Base-by-base conservation (phyloP, 2,113 vertebrate species). In the Hippopotamus amphibius region DNA sequence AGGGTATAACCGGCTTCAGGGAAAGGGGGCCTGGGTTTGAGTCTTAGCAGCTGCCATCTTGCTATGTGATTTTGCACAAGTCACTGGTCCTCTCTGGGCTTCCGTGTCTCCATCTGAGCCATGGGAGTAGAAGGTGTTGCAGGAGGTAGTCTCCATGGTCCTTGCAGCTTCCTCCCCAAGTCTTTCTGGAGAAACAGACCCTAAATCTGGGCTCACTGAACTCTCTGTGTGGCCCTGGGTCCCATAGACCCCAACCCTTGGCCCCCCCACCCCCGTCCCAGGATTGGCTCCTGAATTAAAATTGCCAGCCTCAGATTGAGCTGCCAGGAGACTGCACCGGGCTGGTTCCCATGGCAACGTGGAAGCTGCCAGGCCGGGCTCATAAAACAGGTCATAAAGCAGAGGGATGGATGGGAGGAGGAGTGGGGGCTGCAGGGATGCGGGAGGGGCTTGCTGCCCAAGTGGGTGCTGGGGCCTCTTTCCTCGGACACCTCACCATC, bases 381-480 rank as follows among this genome's bases (percentile, higher is more conserved):
- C 97, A 97, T 97, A 97, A 97, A 98, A 95, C 97, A 97, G 97
- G 96, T 98, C 97, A 97, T 98, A 97, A 97, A 97, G 92, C 95
- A 87, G 89, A 94, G 83, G 46, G 83, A 53, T 48, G 46, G 83
- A 53, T 48, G 50, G 92, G 81, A 87, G 83, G 76, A 19, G 80
- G 65, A 90, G 69, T 1, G 4, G 22, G 30, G 61, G 59, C 79
- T 86, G 92, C 57, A 10, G 63, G 89, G 81, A 53, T 21, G 33
- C 59, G 33, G 68, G 46, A 50, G 68, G 79, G 48, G 72, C n/a
- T 30, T 12, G n/a, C 87, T 46, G 59, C 82, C 41, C 15, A 4
- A 12, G 65, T 14, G 26, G n/a, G 17, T 30, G 68, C 68, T 53
- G 66, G 65, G 71, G 68, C 46, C 76, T 46, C 68, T 46, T 79